Conservation (phyloP, 2,888 invertebrate species). For the Ischnura elegans region DNA sequence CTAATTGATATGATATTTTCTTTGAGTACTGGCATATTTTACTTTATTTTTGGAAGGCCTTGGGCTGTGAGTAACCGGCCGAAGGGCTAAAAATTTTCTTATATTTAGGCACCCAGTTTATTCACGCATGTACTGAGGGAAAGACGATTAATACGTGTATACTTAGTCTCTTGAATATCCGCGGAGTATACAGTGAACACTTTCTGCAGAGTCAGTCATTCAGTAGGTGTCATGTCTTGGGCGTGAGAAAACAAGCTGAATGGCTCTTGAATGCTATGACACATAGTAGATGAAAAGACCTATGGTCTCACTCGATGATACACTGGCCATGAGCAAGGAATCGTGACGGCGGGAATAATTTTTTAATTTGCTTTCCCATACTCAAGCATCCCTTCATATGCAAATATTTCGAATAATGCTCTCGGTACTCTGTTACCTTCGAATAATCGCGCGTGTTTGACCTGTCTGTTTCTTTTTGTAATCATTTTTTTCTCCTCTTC, state of each 20-base stretch:
- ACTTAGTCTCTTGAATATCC: too few relatives aligned
- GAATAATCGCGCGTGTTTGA: constrained; percentile 7
- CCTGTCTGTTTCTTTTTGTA: not conserved
- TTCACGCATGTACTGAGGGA: too few relatives aligned
- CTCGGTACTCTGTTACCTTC: not conserved
- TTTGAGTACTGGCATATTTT: too few relatives aligned
- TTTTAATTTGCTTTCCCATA: constrained; percentile 32
- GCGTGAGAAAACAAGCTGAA: constrained; percentile 8
- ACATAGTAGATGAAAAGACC: not conserved
- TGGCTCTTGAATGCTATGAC: not conserved
- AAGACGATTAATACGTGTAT: too few relatives aligned
- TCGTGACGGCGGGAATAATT: not conserved
- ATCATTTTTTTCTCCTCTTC: not conserved
- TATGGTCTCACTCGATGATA: not conserved
- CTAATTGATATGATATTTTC: too few relatives aligned
- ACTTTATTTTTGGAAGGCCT: too few relatives aligned
- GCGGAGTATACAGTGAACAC: too few relatives aligned
- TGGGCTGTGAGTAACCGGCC: too few relatives aligned
- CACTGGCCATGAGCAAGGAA: not conserved
- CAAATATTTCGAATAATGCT: not conserved
- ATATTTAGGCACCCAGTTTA: too few relatives aligned
- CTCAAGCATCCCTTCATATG: constrained; percentile 29
- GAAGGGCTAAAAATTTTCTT: too few relatives aligned
- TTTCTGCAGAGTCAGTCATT: not conserved
- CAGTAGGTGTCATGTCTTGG: constrained; percentile 3